These are phyloP conservation scores for Minunthozetes semirufus DNA, from an alignment of 2,888 invertebrate species.

Conservation along the genomic window DNA sequence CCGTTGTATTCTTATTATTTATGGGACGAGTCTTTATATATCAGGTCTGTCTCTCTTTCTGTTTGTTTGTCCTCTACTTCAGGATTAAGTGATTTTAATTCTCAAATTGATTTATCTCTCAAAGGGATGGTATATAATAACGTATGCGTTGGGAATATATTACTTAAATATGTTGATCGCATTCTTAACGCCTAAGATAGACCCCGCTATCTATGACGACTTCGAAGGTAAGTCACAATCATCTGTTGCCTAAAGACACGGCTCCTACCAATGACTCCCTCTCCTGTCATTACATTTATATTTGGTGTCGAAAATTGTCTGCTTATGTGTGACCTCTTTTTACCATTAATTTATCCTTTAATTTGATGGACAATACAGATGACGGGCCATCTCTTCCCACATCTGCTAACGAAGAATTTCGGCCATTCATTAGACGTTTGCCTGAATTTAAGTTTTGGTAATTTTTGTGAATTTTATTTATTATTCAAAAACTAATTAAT, in stretches of 20 bases:
- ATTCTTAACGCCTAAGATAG: constrained; percentile 98
- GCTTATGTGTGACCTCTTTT: too few species aligned
- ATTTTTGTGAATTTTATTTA: neutral
- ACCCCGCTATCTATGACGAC: constrained; percentile 57
- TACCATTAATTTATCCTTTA: neutral
- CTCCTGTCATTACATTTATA: too few species aligned
- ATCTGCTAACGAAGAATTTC: constrained; percentile 90
- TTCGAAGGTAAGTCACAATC: constrained; percentile 41
- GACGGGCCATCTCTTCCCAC: constrained; percentile 94
- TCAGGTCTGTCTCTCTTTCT: constrained; percentile 58
- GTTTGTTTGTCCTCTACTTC: constrained; percentile 11
- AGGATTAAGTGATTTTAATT: neutral
- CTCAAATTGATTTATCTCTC: neutral
- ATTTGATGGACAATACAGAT: constrained; percentile 50
- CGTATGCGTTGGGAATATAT: constrained; percentile 98
- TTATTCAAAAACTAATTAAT: neutral
- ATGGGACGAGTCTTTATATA: constrained; percentile 67
- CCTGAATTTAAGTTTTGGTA: constrained; percentile 99
- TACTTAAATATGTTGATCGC: constrained; percentile 98
- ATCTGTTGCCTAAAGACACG: too few species aligned
- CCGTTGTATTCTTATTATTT: constrained; percentile 31
- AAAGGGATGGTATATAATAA: constrained; percentile 99
- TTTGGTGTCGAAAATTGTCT: too few species aligned
- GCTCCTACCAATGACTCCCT: too few species aligned
- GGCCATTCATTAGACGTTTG: constrained; percentile 88